These are phyloP conservation scores for Sceliomorpha sp. DNA, from an alignment of 2,888 invertebrate genomes.

Conservation along the genomic window DNA sequence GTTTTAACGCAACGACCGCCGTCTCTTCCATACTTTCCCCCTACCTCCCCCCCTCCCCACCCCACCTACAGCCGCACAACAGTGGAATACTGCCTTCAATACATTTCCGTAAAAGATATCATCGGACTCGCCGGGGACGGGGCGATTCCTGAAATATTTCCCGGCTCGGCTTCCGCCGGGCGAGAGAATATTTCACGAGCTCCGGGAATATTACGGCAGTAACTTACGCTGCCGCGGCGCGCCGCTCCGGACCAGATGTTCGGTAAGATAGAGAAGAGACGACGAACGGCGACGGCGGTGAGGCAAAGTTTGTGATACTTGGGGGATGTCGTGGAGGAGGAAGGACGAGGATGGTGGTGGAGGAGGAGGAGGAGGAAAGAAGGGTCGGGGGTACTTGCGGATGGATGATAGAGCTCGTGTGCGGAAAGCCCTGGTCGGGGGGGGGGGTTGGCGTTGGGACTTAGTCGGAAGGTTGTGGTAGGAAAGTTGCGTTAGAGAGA, in stretches of 20 bases:
- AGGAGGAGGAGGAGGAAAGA: no score
- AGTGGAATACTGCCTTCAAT: no score
- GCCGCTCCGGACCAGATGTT: conserved; percentile 43
- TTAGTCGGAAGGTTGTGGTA: conserved; percentile 6
- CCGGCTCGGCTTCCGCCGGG: conserved; percentile 10
- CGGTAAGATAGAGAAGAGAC: conserved; percentile 29
- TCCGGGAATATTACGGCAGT: conserved; percentile 37
- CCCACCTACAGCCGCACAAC: no score
- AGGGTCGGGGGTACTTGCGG: conserved; percentile 16
- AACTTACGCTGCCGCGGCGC: conserved; percentile 26
- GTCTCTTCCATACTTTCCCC: no score
- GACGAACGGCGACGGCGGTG: conserved; percentile 24
- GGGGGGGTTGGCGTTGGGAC: conserved; percentile 19
- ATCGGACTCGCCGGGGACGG: conserved; percentile 5
- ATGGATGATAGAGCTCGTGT: conserved; percentile 34
- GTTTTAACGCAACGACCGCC: no score
- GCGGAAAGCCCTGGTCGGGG: conserved; percentile 10
- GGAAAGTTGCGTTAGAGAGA: conserved; percentile 10
- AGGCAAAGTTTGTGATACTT: no score
- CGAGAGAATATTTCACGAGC: conserved; percentile 31
- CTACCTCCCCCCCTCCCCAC: no score
- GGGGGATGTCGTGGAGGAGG: no score
- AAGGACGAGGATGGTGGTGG: no score
- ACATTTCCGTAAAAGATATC: no score
- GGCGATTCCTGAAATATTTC: conserved; percentile 35